These are phyloP conservation scores for Rousettus madagascariensis DNA, from an alignment of 2,797 vertebrate genomes.

Conservation along the genomic window DNA sequence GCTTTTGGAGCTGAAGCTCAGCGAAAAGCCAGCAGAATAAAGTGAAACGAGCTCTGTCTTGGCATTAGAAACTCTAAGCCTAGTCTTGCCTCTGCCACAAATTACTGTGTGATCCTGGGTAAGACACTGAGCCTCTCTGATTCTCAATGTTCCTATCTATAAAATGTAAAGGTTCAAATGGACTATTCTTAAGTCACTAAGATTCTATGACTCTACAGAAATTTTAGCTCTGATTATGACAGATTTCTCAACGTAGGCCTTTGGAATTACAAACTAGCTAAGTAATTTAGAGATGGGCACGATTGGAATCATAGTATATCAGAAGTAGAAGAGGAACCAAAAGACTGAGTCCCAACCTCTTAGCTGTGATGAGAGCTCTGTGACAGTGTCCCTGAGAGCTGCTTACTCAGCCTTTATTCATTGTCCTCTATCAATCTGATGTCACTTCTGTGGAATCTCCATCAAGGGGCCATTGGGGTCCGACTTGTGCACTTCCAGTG, in stretches of 20 bases:
- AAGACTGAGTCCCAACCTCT: background rate
- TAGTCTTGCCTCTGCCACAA: background rate
- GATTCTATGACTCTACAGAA: background rate
- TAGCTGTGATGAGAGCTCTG: background rate
- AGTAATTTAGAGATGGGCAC: background rate
- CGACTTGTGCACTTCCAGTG: background rate
- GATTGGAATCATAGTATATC: background rate
- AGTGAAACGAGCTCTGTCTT: background rate
- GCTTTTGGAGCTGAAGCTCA: background rate
- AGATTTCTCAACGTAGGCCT: background rate
- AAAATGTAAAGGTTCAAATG: background rate
- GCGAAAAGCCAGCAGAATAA: background rate
- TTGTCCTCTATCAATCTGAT: background rate
- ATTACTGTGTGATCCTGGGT: background rate
- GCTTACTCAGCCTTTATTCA: background rate
- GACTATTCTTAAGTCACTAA: background rate
- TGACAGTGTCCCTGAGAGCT: rapidly evolving
- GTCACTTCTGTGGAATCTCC: background rate
- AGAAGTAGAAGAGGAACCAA: background rate
- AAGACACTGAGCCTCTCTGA: background rate
- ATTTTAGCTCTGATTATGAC: background rate
- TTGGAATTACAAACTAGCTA: background rate
- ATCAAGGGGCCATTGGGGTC: background rate
- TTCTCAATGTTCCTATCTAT: background rate
- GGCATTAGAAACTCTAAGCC: background rate